These are phyloP conservation scores for Pontoporia blainvillei DNA, from an alignment of 2,113 vertebrate species.

Conservation along the genomic window DNA sequence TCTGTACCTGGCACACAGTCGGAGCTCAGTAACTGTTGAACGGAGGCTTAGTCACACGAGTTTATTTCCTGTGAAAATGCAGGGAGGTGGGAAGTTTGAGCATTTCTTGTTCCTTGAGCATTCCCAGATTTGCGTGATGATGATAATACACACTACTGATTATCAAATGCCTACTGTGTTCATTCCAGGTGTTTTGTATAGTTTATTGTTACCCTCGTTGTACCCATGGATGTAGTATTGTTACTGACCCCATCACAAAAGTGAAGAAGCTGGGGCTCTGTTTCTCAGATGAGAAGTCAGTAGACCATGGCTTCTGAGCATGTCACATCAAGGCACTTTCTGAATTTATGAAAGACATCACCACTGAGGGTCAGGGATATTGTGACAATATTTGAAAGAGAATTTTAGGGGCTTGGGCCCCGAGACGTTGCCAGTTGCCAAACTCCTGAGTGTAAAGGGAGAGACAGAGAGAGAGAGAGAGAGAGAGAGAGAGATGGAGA, in stretches of 20 bases:
- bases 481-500: no score
- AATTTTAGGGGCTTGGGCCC: neutral
- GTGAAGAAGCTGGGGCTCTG: neutral
- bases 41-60: neutral
- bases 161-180: neutral
- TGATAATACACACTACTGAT: neutral
- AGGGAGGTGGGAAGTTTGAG: neutral
- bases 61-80: neutral
- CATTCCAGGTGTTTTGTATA: neutral
- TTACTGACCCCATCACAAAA: neutral
- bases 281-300: neutral
- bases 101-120: neutral
- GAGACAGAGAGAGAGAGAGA: neutral
- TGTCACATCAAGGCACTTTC: neutral
- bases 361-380: neutral
- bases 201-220: neutral
- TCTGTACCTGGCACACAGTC: neutral
- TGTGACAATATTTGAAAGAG: neutral
- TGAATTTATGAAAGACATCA: neutral
- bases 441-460: neutral
- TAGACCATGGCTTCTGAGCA: neutral
- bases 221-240: accelerated
- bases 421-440: neutral
- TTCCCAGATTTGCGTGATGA: neutral
- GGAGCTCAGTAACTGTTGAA: neutral